Base-by-base conservation (phyloP, 2,113 vertebrate genomes). In the Rhinolophus sinicus region DNA sequence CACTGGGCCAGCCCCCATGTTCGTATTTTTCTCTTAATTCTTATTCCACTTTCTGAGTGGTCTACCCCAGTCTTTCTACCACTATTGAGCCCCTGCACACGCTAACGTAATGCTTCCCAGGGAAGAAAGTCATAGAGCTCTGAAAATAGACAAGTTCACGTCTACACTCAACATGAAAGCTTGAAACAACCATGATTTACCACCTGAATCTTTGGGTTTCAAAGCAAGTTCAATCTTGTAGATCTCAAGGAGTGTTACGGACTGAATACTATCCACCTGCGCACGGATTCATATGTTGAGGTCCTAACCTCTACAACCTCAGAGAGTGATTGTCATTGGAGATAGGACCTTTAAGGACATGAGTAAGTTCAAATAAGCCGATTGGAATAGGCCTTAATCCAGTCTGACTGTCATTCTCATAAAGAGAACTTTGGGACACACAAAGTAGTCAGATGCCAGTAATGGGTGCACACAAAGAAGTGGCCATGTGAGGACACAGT, bases 1-100 rank as follows among this genome's bases (percentile, higher is more conserved):
- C n/a, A n/a, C n/a, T n/a, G n/a, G n/a, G n/a, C n/a, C n/a, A n/a
- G n/a, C n/a, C n/a, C n/a, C n/a, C n/a, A n/a, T n/a, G n/a, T n/a
- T n/a, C n/a, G n/a, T n/a, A n/a, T n/a, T 44, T 67, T 87, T 88
- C 92, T 89, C 70, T 96, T 75, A 90, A 67, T 94, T 83, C 64
- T 78, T 62, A 54, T 72, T 87, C 40, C 35, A 73, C 14, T 90
- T 94, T 78, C 56, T 35, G n/a, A 30, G 30, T 95, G 33, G 13
- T 90, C 65, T 94, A 65, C 40, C 30, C 47, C 47, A 54, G 64
- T 83, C 38, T 93, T 93, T 75, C 47, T 67, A 54, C 22, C 54
- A 24, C 28, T 35, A 18, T 24, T 65, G 84, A 92, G 33, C 2
- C 19, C 44, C 7, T 44, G 8, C 26, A 86, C 47, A 69, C 73